Evolutionary conservation across 2,888 invertebrate genomes (phyloP), one percentile per base, ranked within the genome.

Genomic region (Psylliodes chrysocephalus): DNA sequence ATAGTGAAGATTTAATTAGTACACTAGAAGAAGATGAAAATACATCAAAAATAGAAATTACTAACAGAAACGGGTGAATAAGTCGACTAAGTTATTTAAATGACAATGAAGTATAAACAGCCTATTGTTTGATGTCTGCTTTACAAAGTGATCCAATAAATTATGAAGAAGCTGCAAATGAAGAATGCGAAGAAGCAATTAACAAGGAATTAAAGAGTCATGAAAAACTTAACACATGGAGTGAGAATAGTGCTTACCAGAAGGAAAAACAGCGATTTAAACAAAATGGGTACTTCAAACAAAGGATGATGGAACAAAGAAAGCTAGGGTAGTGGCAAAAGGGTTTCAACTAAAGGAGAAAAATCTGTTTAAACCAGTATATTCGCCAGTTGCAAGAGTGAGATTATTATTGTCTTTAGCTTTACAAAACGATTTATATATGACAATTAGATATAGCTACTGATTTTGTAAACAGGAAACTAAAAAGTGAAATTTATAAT

Each of bases 261-360:
- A 65, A 53, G 59, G 30, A 68, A 71, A 42, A 68, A 44, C 60
- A 70, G 74, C 68, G n/a, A n/a, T n/a, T n/a, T n/a, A n/a, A n/a
- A n/a, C n/a, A n/a, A n/a, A n/a, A n/a, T n/a, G n/a, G n/a, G 49
- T 73, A 10, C 71, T 70, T 38, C 67, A 57, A 56, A 69, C 44
- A 12, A 68, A 71, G 47, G 51, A 60, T 62, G 22, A 53, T 54
- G 57, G 57, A 33, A 67, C 64, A n/a, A 64, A 57, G 46, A 67
- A 61, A 51, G 64, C 67, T 6, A 40, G 60, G 40, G 22, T 64
- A n/a, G 67, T 63, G 5, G 63, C n/a, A n/a, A n/a, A n/a, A n/a
- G n/a, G n/a, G n/a, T n/a, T n/a, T n/a, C n/a, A n/a, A n/a, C n/a
- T n/a, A n/a, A n/a, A n/a, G n/a, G n/a, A n/a, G n/a, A n/a, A n/a